Percentiles rank a stretch among this genome's conserved stretches.
These are phyloP conservation scores for Danio aesculapii DNA, from an alignment of 2,797 vertebrate genomes.

Conservation along the genomic window DNA sequence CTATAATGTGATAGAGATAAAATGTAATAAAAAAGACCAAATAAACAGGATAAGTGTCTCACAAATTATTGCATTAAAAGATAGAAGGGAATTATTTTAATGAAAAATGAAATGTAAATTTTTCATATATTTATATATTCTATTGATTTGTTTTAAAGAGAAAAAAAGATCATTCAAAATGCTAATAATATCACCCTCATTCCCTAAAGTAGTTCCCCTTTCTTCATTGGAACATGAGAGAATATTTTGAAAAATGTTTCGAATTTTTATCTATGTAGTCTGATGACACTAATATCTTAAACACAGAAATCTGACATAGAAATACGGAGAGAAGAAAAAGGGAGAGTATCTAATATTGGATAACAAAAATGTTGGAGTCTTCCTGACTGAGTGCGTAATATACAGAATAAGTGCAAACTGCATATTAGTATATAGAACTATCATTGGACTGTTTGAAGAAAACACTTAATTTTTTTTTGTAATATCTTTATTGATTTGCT, in stretches of 20 bases:
- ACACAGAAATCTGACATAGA: no score
- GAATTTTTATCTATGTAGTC: not conserved
- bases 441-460: no score
- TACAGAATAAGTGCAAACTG: no score
- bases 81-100: not conserved
- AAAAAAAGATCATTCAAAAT: not conserved
- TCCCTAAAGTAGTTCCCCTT: not conserved
- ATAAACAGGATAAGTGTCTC: not conserved
- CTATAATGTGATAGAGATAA: constrained; percentile 70
- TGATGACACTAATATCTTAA: no score
- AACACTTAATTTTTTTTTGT: no score
- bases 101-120: not conserved
- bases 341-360: no score
- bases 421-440: no score
- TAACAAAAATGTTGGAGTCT: no score
- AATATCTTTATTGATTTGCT: no score
- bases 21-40: not conserved
- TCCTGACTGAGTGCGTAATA: no score
- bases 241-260: not conserved
- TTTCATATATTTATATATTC: not conserved
- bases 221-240: not conserved
- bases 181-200: not conserved
- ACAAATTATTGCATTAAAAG: not conserved
- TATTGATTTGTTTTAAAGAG: not conserved
- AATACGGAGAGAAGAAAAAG: no score